Evolutionary conservation across 2,113 vertebrate genomes (phyloP).

Genomic region (Spermophilus dauricus): DNA sequence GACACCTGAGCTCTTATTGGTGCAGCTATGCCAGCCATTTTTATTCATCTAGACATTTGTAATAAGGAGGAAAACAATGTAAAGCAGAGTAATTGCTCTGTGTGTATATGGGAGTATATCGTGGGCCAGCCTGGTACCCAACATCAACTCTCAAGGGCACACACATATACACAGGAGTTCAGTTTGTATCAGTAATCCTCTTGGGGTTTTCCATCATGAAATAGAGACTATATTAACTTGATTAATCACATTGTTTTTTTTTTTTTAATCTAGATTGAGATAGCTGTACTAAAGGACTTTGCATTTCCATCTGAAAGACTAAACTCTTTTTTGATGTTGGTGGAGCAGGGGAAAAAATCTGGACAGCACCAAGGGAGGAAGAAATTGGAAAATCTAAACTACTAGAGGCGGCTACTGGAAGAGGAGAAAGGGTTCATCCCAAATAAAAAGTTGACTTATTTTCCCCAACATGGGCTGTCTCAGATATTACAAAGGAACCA

Average conservation of each 20-base stretch:
- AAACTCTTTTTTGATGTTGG: neutral
- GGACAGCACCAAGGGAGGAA: neutral
- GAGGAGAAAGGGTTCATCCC: neutral
- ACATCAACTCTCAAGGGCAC: neutral
- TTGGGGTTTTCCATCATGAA: neutral
- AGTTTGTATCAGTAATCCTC: neutral
- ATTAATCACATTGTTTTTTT: neutral
- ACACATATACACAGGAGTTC: neutral
- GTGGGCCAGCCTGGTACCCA: neutral
- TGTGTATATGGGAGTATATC: neutral
- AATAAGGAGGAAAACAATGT: neutral
- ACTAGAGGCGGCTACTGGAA: neutral
- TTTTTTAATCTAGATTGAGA: neutral
- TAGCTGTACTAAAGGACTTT: neutral
- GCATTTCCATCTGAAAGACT: neutral
- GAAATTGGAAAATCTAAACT: neutral
- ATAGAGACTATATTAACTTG: neutral
- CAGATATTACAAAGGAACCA: neutral
- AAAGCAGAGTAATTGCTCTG: neutral
- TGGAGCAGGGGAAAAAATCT: neutral
- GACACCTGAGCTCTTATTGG: neutral
- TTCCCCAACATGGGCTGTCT: neutral
- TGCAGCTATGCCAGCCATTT: neutral
- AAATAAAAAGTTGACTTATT: neutral
- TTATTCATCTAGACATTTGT: neutral